Evolutionary conservation across 2,888 invertebrate species (phyloP).

Genomic region (Copidosoma aretas): DNA sequence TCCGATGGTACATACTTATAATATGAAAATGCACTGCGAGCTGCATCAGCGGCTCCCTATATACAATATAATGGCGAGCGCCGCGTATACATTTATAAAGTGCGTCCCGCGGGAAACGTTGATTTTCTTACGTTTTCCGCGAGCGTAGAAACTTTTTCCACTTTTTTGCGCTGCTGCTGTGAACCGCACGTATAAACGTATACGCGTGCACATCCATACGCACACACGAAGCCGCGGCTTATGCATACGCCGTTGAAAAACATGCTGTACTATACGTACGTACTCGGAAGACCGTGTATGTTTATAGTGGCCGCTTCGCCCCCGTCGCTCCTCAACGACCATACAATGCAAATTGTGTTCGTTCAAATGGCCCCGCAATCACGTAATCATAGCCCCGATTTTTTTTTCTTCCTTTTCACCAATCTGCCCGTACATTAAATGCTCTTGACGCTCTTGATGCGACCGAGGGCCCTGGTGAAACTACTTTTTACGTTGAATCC

Average conservation of each 20-base stretch:
- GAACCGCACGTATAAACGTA: slow-evolving; percentile 25
- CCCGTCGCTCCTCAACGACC: slow-evolving; percentile 16
- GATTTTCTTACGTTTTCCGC: slow-evolving; percentile 7
- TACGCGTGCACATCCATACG: background rate
- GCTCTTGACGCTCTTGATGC: too few species aligned
- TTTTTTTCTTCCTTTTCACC: slow-evolving; percentile 5
- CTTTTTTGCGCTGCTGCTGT: background rate
- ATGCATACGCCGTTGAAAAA: background rate
- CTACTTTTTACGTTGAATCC: background rate
- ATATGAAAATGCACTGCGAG: too few species aligned
- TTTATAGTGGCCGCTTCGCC: background rate
- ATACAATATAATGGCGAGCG: too few species aligned
- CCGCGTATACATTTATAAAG: too few species aligned
- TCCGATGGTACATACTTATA: background rate
- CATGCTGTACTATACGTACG: too few species aligned
- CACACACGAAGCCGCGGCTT: slow-evolving; percentile 5
- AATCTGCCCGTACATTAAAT: background rate
- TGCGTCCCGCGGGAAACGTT: background rate
- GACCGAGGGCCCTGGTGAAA: too few species aligned
- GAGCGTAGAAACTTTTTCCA: background rate
- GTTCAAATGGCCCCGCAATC: slow-evolving; percentile 41
- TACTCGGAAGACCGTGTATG: too few species aligned
- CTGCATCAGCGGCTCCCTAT: too few species aligned
- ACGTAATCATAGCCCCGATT: slow-evolving; percentile 23
- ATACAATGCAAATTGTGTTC: slow-evolving; percentile 40